phyloP scores from a whole-genome alignment of 2,888 invertebrate species.

The Tiliacea aurago region DNA sequence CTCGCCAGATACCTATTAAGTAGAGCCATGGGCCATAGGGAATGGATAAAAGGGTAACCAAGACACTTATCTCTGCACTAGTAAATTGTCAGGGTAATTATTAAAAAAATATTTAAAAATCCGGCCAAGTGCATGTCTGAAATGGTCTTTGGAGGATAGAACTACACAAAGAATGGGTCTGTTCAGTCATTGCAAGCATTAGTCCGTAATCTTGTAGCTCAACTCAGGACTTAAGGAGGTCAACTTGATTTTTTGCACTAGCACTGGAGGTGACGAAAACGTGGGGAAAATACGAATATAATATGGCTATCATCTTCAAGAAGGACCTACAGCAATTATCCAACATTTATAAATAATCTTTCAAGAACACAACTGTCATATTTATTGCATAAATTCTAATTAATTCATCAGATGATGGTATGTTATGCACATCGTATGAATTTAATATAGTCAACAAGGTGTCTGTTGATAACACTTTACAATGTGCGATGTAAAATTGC shows the following conservation, averaged over 20 bases:
- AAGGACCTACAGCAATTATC: background rate
- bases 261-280: background rate
- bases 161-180: too few species aligned
- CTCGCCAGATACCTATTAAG: background rate
- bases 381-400: constrained; percentile 12
- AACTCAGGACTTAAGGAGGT: too few species aligned
- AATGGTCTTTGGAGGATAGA: too few species aligned
- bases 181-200: too few species aligned
- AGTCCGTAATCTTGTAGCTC: too few species aligned
- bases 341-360: too few species aligned
- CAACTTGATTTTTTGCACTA: too few species aligned
- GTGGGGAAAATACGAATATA: background rate
- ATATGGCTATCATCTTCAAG: background rate
- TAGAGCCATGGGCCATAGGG: background rate
- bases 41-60: background rate
- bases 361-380: background rate
- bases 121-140: too few species aligned
- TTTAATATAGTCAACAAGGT: constrained; percentile 20
- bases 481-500: constrained; percentile 24
- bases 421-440: constrained; percentile 4
- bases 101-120: too few species aligned
- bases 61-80: background rate
- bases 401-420: too few species aligned
- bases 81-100: background rate
- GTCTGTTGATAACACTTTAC: constrained; percentile 11